Percentiles rank a stretch among this genome's conserved stretches.
Conservation (phyloP, 92 coral and sea anemone species). For the Phenganax marumi region DNA sequence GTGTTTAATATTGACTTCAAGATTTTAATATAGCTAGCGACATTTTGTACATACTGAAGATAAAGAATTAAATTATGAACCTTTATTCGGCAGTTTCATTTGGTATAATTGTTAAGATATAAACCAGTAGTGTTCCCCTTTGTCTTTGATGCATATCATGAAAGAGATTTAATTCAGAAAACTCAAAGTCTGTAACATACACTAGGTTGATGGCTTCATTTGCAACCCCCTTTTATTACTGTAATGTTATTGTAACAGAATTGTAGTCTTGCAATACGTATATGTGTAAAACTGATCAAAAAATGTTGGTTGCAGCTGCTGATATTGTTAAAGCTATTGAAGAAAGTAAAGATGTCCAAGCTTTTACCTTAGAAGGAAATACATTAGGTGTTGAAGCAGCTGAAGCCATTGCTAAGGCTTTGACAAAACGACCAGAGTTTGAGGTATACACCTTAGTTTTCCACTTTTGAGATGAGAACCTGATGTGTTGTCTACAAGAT, state of each 20-base stretch:
- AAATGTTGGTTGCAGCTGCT: slow-evolving; percentile 58
- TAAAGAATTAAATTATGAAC: not conserved
- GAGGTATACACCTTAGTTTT: slow-evolving; percentile 59
- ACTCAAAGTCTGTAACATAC: too few relatives aligned
- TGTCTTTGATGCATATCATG: too few relatives aligned
- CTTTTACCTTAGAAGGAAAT: slow-evolving; percentile 91
- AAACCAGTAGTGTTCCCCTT: too few relatives aligned
- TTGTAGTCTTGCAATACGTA: not conserved
- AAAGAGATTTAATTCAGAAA: too few relatives aligned
- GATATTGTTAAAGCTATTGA: slow-evolving; percentile 80
- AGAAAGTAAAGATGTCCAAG: slow-evolving; percentile 90
- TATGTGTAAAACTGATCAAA: not conserved
- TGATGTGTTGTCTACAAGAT: not conserved
- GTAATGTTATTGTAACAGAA: not conserved
- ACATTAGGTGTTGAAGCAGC: slow-evolving; percentile 96
- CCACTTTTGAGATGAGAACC: not conserved
- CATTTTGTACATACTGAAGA: not conserved
- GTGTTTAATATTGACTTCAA: too few relatives aligned
- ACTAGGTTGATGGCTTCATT: not conserved
- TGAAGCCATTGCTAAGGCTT: slow-evolving; percentile 78
- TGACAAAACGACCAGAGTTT: slow-evolving; percentile 75
- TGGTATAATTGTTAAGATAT: too few relatives aligned
- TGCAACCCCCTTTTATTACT: not conserved
- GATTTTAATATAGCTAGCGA: not conserved
- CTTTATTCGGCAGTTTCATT: too few relatives aligned